These are phyloP conservation scores for Drosophila subobscura DNA, from an alignment of 1,140 invertebrate genomes.

Conservation along the genomic window DNA sequence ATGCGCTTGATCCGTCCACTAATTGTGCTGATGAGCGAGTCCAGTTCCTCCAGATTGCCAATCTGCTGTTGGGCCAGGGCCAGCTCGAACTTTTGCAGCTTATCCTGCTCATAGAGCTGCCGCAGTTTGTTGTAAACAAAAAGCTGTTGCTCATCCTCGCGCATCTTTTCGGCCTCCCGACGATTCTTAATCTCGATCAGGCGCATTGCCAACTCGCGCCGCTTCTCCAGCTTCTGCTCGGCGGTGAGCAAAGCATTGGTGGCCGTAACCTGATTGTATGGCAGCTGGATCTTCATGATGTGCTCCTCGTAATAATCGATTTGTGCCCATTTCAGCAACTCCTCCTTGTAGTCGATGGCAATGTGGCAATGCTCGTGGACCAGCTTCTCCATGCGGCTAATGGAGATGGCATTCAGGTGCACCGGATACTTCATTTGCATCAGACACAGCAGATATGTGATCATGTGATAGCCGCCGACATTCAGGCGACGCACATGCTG, in stretches of 20 bases:
- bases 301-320: conserved; percentile 92
- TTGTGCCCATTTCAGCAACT: conserved; percentile 92
- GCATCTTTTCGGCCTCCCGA: conserved; percentile 90
- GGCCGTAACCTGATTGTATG: conserved; percentile 85
- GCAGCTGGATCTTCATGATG: conserved; percentile 93
- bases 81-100: conserved; percentile 83
- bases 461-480: conserved; percentile 93
- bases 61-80: conserved; percentile 86
- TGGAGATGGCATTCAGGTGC: conserved; percentile 93
- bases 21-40: conserved; percentile 89
- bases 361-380: conserved; percentile 92
- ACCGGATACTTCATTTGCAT: conserved; percentile 97
- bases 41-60: conserved; percentile 85
- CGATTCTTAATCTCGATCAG: conserved; percentile 93
- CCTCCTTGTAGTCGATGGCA: conserved; percentile 90
- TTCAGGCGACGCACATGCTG: conserved; percentile 91
- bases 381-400: conserved; percentile 93
- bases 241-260: conserved; percentile 85
- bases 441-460: conserved; percentile 93
- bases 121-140: conserved; percentile 89
- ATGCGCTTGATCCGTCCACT: conserved; percentile 90
- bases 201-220: conserved; percentile 91
- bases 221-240: conserved; percentile 93
- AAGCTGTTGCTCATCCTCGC: conserved; percentile 94
- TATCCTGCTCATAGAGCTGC: conserved; percentile 66